phyloP scores from a whole-genome alignment of 2,888 invertebrate genomes.

The Salpingus planirostris region DNA sequence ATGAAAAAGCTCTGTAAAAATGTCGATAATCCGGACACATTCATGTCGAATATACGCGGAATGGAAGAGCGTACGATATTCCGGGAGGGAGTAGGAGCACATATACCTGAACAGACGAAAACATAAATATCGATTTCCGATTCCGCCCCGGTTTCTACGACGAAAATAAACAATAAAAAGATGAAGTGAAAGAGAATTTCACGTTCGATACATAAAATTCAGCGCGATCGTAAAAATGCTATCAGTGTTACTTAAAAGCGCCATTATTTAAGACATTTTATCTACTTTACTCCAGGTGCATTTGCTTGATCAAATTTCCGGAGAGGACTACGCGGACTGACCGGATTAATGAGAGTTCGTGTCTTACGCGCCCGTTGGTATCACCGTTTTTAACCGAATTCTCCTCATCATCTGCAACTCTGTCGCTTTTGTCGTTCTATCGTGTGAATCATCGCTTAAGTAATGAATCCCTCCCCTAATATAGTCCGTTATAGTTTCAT shows the following conservation, averaged over 20 bases:
- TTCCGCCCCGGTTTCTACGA: slow-evolving; percentile 2
- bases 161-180: slow-evolving; percentile 10
- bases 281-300: background rate
- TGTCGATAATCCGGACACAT: too few relatives aligned
- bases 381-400: too few relatives aligned
- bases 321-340: too few relatives aligned
- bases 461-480: slow-evolving; percentile 10
- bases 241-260: slow-evolving; percentile 5
- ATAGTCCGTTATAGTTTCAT: slow-evolving; percentile 7
- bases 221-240: slow-evolving; percentile 5
- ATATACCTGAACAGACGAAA: background rate
- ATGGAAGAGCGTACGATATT: too few relatives aligned
- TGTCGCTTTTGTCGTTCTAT: too few relatives aligned
- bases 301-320: slow-evolving; percentile 3
- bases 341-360: too few relatives aligned
- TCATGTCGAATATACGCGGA: too few relatives aligned
- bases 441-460: slow-evolving; percentile 13
- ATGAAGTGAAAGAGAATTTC: slow-evolving; percentile 7
- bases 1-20: too few relatives aligned
- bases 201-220: slow-evolving; percentile 10
- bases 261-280: slow-evolving; percentile 7
- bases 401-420: too few relatives aligned
- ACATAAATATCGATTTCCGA: slow-evolving; percentile 4
- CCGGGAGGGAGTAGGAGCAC: background rate
- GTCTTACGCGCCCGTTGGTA: too few relatives aligned